Conservation (phyloP, 2,888 invertebrate species). For the Congeria kusceri region DNA sequence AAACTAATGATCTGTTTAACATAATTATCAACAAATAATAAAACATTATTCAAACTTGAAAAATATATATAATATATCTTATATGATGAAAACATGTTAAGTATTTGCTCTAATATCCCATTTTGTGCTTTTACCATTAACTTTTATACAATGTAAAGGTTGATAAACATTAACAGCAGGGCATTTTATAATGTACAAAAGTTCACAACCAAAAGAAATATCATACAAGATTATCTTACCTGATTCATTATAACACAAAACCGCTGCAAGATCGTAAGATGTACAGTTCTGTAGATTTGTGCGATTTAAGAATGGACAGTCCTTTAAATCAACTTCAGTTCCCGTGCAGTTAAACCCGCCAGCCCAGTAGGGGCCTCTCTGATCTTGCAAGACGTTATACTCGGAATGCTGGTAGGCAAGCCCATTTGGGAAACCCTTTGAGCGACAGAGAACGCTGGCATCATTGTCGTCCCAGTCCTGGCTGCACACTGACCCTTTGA, state of each 20-base stretch:
- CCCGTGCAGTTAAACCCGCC: conserved; percentile 78
- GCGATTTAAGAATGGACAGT: conserved; percentile 71
- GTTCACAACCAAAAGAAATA: not conserved
- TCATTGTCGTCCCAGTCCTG: conserved; percentile 75
- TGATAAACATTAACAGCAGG: not conserved
- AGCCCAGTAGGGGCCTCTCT: conserved; percentile 76
- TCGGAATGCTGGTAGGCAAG: conserved; percentile 69
- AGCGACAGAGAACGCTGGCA: conserved; percentile 75
- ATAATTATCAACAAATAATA: too few species aligned
- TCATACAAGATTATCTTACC: conserved; percentile 43
- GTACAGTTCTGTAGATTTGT: conserved; percentile 75
- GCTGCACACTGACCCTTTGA: conserved; percentile 85
- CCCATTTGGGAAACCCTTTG: conserved; percentile 66
- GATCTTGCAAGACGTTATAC: conserved; percentile 43
- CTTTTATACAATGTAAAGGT: not conserved
- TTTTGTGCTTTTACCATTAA: not conserved
- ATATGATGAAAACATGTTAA: too few species aligned
- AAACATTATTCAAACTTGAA: too few species aligned
- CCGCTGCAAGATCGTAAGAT: conserved; percentile 72
- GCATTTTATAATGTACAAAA: not conserved
- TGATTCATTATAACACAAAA: conserved; percentile 74
- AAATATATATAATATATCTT: too few species aligned
- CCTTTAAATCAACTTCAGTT: conserved; percentile 65
- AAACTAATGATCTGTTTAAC: too few species aligned
- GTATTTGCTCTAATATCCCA: not conserved